Evolutionary conservation across 2,113 vertebrate species (phyloP).

Genomic region (Epinephelus moara): DNA sequence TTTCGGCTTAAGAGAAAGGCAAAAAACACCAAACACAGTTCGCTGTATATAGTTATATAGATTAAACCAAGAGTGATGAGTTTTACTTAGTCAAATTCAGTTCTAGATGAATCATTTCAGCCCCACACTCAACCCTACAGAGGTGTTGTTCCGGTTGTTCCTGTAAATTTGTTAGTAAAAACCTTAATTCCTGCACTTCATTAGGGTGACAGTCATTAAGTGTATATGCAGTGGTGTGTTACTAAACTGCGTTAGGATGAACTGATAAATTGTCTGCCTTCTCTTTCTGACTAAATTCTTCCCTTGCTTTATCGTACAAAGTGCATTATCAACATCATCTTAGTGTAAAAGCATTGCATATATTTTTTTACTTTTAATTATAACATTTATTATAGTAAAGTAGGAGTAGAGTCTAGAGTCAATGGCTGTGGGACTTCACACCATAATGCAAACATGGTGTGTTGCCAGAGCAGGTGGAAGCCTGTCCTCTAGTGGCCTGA

Average conservation of each 20-base stretch:
- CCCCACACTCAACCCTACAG: too few species aligned
- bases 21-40: too few species aligned
- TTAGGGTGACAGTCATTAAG: neutral
- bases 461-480: constrained; percentile 38
- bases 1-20: too few species aligned
- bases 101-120: too few species aligned
- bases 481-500: constrained; percentile 69
- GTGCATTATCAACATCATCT: neutral
- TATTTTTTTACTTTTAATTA: too few species aligned
- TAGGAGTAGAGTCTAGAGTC: neutral
- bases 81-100: too few species aligned
- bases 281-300: neutral
- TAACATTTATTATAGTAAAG: neutral
- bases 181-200: neutral
- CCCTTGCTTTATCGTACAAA: neutral
- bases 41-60: too few species aligned
- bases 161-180: neutral
- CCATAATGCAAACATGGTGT: neutral
- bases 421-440: too few species aligned
- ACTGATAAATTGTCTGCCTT: neutral
- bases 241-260: neutral
- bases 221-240: too few species aligned
- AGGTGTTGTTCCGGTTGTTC: too few species aligned
- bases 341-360: neutral
- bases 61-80: too few species aligned